Conservation (phyloP, 2,797 vertebrate species). For the Hydrocynus forskahlii region DNA sequence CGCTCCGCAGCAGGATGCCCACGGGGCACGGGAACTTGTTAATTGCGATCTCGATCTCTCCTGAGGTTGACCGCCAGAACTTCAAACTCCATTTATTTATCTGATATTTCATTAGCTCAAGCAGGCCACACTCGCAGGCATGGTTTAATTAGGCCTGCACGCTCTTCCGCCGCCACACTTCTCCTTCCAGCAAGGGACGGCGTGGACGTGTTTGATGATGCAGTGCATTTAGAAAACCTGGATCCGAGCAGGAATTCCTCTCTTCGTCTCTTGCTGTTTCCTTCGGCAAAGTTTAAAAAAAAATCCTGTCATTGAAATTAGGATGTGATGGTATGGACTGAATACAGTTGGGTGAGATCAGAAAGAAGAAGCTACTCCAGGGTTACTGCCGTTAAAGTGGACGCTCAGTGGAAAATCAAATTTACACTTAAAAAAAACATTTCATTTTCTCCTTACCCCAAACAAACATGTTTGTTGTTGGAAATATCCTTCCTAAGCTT, state of each 20-base stretch:
- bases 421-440: not conserved
- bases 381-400: not conserved
- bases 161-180: slow-evolving; percentile 5
- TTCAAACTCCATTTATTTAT: slow-evolving; percentile 61
- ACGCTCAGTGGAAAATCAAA: not conserved
- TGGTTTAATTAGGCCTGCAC: slow-evolving; percentile 69
- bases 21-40: slow-evolving; percentile 66
- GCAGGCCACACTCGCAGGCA: slow-evolving; percentile 62
- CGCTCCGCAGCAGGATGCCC: slow-evolving; percentile 60
- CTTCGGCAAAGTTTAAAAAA: not conserved
- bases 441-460: not conserved
- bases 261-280: not conserved
- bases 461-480: not conserved
- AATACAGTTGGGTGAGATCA: not conserved
- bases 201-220: slow-evolving; percentile 5
- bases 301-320: not conserved
- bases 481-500: not conserved
- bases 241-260: slow-evolving; percentile 15
- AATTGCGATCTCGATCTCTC: slow-evolving; percentile 74
- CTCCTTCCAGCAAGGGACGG: slow-evolving; percentile 21
- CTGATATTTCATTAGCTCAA: slow-evolving; percentile 67
- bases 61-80: slow-evolving; percentile 61
- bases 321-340: not conserved
- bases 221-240: slow-evolving; percentile 4
- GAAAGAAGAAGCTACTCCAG: not conserved